Evolutionary conservation across 2,797 vertebrate genomes (phyloP), one percentile per base, ranked within the genome.

Genomic region (Enteromius anoplus): DNA sequence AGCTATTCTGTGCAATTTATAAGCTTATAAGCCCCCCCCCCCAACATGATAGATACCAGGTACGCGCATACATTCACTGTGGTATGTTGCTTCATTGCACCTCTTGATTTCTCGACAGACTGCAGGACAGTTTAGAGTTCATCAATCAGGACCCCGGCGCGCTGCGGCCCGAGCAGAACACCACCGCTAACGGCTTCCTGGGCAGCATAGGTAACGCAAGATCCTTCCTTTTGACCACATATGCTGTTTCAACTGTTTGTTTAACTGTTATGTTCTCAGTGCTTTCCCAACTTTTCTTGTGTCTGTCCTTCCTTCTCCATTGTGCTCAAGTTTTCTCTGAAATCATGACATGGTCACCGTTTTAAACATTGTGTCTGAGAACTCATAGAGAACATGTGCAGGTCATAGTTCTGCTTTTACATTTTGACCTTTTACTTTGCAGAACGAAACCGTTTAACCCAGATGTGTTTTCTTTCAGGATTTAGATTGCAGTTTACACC

Each of bases 61-160:
- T 40, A 40, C 37, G 8, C 37, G 2, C 7, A 40, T 40, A 7
- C 17, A 51, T 6, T 2, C 15, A 51, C 49, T 40, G 3, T 15
- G 26, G 14, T 71, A 17, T 5, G 8, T 3, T 19, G 70, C 12
- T 21, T 84, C 34, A 83, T 45, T 21, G 26, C 10, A 40, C 21
- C 53, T 15, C 69, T 15, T 77, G 17, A 40, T 77, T 79, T 26
- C 51, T 14, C 42, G 72, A 3, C 88, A 99, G 98, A 92, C 93
- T 99, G 86, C 98, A 99, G 90, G 98, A 99, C 92, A 99, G 98
- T 90, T 94, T 99, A 85, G 98, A 99, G 95, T 99, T 96, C 92
- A 99, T 99, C 87, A 96, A 94, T 89, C 97, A 97, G 86, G 98
- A 99, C 88, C 94, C 93, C 82, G 97, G 93, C 89, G 94, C 96